Evolutionary conservation across 1,140 invertebrate species (phyloP).

Genomic region (Oedothorax gibbosus): DNA sequence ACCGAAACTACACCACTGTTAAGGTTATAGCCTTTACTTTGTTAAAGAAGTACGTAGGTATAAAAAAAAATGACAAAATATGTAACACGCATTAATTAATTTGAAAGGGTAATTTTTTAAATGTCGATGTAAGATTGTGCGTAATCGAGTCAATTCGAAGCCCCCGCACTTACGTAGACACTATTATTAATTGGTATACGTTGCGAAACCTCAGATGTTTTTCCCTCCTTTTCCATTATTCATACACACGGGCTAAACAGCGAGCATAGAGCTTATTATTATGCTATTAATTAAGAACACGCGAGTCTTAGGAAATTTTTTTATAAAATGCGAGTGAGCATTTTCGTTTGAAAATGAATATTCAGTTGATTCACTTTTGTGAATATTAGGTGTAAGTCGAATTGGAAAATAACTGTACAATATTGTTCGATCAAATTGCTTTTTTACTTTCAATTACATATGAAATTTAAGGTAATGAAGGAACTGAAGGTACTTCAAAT

Average conservation of each 20-base stretch:
- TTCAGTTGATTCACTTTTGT: too few relatives aligned
- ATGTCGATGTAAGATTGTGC: background rate
- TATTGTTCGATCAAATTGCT: too few relatives aligned
- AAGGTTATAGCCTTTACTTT: too few relatives aligned
- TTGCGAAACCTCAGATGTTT: conserved; percentile 5
- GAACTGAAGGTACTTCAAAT: too few relatives aligned
- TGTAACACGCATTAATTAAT: conserved; percentile 41
- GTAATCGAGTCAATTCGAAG: conserved; percentile 48
- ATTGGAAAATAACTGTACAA: too few relatives aligned
- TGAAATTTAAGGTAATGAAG: too few relatives aligned
- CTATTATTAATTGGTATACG: conserved; percentile 18
- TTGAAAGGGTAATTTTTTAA: conserved; percentile 47
- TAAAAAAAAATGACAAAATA: conserved; percentile 9
- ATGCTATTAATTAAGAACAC: conserved; percentile 34
- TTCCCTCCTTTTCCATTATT: conserved; percentile 40
- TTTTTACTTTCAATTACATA: too few relatives aligned
- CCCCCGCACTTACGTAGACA: conserved; percentile 26
- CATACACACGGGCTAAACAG: conserved; percentile 13
- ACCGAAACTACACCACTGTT: too few relatives aligned
- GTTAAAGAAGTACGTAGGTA: background rate
- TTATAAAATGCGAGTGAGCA: too few relatives aligned
- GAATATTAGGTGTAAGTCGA: too few relatives aligned
- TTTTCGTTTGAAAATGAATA: too few relatives aligned
- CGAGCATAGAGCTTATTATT: conserved; percentile 33
- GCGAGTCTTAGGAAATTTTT: background rate